Evolutionary conservation across 1,140 invertebrate genomes (phyloP).

Genomic region (Pararge aegeria): DNA sequence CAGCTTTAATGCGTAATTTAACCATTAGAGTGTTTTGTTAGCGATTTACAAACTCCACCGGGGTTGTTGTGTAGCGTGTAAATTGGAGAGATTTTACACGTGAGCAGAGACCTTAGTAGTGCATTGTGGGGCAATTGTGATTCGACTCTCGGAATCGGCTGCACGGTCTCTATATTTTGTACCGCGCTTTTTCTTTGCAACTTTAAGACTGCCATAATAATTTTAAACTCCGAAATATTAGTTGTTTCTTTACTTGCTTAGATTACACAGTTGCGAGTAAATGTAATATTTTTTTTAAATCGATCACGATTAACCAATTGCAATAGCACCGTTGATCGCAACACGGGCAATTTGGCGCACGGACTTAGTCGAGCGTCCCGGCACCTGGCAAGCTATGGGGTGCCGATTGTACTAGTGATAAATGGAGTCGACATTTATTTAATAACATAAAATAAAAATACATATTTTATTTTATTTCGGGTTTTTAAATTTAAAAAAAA

Average conservation of each 20-base stretch:
- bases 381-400: constrained; percentile 57
- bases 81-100: constrained; percentile 57
- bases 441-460: too few species aligned
- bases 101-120: constrained; percentile 58
- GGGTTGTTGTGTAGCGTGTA: constrained; percentile 44
- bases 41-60: constrained; percentile 17
- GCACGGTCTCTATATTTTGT: background rate
- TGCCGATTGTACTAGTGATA: constrained; percentile 30
- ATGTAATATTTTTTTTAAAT: background rate
- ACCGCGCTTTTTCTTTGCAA: background rate
- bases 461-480: too few species aligned
- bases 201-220: too few species aligned
- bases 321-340: constrained; percentile 36
- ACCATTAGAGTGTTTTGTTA: constrained; percentile 37
- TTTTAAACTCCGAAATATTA: too few species aligned
- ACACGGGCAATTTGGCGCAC: constrained; percentile 67
- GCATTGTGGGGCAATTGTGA: constrained; percentile 24
- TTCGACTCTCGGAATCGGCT: background rate
- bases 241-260: too few species aligned
- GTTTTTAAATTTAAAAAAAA: too few species aligned
- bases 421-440: constrained; percentile 28
- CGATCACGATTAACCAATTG: constrained; percentile 1
- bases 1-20: constrained; percentile 10
- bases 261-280: background rate
- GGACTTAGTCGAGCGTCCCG: constrained; percentile 50